These are phyloP conservation scores for Stenchaetothrips biformis DNA, from an alignment of 2,888 invertebrate genomes.

Conservation along the genomic window DNA sequence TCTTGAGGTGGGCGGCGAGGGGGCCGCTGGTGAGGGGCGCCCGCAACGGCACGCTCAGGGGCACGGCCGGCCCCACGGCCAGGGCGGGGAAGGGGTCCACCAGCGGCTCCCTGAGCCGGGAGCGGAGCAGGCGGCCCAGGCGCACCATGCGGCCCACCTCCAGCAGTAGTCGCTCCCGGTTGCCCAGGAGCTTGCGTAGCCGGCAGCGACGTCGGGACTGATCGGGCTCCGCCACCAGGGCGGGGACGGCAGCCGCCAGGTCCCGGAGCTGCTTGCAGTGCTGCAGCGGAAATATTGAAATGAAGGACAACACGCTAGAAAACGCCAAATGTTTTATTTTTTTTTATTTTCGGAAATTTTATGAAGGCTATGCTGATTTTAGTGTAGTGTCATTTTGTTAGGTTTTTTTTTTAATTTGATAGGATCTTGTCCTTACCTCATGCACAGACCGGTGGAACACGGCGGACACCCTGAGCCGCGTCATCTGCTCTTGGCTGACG, in stretches of 20 bases:
- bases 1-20: background rate
- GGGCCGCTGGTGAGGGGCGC: background rate
- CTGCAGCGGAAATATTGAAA: slow-evolving; percentile 41
- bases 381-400: too few relatives aligned
- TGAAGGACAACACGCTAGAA: background rate
- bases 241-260: slow-evolving; percentile 54
- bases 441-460: slow-evolving; percentile 65
- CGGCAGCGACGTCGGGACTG: slow-evolving; percentile 35
- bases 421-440: slow-evolving; percentile 44
- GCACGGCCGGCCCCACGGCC: background rate
- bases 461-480: slow-evolving; percentile 66
- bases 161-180: slow-evolving; percentile 59
- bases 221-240: slow-evolving; percentile 45
- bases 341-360: too few relatives aligned
- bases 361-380: too few relatives aligned
- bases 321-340: too few relatives aligned
- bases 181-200: slow-evolving; percentile 54
- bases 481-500: slow-evolving; percentile 70
- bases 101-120: slow-evolving; percentile 61
- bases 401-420: too few relatives aligned
- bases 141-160: slow-evolving; percentile 69
- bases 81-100: slow-evolving; percentile 29
- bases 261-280: slow-evolving; percentile 59
- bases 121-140: slow-evolving; percentile 61
- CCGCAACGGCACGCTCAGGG: background rate